Evolutionary conservation across 1,140 invertebrate species (phyloP).

Genomic region (Achatina immaculata): DNA sequence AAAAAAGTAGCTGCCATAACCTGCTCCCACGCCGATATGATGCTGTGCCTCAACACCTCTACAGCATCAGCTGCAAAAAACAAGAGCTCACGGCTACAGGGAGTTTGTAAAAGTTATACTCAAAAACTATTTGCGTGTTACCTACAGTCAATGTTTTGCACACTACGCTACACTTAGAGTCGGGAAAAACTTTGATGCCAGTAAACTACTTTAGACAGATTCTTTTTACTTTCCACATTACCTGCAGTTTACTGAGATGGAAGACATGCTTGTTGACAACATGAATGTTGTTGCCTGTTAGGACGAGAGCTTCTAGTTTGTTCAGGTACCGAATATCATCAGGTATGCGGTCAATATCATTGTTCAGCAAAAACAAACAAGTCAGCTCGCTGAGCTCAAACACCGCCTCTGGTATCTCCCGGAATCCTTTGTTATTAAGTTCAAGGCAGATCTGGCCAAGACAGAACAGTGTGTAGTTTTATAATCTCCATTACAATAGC

Average conservation of each 20-base stretch:
- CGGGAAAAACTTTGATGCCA: too few relatives aligned
- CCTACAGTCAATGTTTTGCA: too few relatives aligned
- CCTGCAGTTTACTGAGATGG: constrained; percentile 50
- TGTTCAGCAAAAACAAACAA: constrained; percentile 57
- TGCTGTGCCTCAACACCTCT: too few relatives aligned
- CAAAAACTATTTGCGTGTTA: too few relatives aligned
- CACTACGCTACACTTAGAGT: too few relatives aligned
- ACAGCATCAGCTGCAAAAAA: too few relatives aligned
- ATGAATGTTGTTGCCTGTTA: constrained; percentile 58
- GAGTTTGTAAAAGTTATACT: too few relatives aligned
- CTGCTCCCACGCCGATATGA: too few relatives aligned
- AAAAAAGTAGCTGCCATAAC: too few relatives aligned
- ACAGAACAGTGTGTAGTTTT: not conserved
- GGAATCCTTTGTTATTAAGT: constrained; percentile 45
- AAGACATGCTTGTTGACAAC: constrained; percentile 52
- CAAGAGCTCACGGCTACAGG: too few relatives aligned
- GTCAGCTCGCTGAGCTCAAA: constrained; percentile 54
- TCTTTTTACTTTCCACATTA: too few relatives aligned
- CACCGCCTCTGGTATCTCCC: constrained; percentile 49
- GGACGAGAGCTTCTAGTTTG: constrained; percentile 57
- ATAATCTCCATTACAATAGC: not conserved
- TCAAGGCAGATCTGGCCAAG: constrained; percentile 49
- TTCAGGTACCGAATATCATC: constrained; percentile 52
- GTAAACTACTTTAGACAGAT: too few relatives aligned
- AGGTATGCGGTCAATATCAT: constrained; percentile 56